Evolutionary conservation across 2,888 invertebrate genomes (phyloP).

Genomic region (Amphiduros pacificus): DNA sequence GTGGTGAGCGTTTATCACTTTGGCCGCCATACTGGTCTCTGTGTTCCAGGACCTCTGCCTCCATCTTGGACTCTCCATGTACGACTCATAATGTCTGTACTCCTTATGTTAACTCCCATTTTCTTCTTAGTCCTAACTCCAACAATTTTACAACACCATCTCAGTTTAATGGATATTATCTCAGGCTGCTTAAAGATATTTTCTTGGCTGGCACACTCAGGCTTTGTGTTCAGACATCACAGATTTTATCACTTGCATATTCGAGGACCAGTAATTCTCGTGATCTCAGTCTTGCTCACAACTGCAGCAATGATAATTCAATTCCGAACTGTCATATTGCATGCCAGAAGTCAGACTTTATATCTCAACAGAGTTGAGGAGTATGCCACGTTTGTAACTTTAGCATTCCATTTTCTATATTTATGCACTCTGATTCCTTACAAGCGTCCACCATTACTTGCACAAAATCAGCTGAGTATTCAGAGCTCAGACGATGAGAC

Average conservation of each 20-base stretch:
- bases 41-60: conserved; percentile 66
- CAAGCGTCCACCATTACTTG: neutral
- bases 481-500: neutral
- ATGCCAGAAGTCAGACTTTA: conserved; percentile 4
- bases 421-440: neutral
- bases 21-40: conserved; percentile 70
- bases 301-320: conserved; percentile 72
- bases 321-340: conserved; percentile 68
- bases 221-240: conserved; percentile 72
- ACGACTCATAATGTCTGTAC: conserved; percentile 68
- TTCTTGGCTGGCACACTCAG: conserved; percentile 81
- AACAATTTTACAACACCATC: conserved; percentile 39
- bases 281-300: conserved; percentile 72
- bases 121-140: conserved; percentile 64
- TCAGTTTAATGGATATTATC: conserved; percentile 71
- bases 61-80: conserved; percentile 70
- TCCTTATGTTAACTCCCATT: conserved; percentile 71
- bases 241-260: conserved; percentile 64
- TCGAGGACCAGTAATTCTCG: conserved; percentile 73
- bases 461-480: neutral
- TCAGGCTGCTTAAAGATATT: conserved; percentile 72
- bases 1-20: conserved; percentile 79
- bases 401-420: conserved; percentile 3
- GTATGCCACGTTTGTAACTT: conserved; percentile 37
- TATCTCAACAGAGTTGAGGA: conserved; percentile 35